Evolutionary conservation across 1,140 invertebrate genomes (phyloP), one percentile per base, ranked within the genome.

Genomic region (Rhizoglyphus robini): DNA sequence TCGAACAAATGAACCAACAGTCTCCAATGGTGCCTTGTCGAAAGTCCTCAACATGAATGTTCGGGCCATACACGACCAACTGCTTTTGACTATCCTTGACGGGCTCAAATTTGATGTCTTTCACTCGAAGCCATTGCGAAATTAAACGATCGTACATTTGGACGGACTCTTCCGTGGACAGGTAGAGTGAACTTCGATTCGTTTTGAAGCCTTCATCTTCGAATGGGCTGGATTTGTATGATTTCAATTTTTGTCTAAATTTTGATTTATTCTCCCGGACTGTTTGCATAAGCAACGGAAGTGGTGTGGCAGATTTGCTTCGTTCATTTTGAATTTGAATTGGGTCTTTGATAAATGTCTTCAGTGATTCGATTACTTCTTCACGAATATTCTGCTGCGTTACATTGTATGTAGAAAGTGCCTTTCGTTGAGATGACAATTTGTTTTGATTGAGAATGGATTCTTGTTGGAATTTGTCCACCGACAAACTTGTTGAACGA

Each of bases 1-100:
- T 5, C 15, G 58, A 30, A 46, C 58, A 29, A 20, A 60, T 29
- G 15, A 60, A 32, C 58, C 58, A 60, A 46, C 58, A 60, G 29
- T 60, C 29, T 27, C 58, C 58, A 11, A 60, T 3, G 11, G 15
- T 60, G 2, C 58, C 58, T 46, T 60, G 58, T 2, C 58, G 58
- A 60, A 60, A 60, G 27, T 60, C 58, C 11, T 13, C 13, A n/a
- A 60, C 58, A 11, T 20, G n/a, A 20, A 46, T n/a, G 13, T 2
- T 34, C 11, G 1, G 27, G 2, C 15, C 58, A 46, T 38, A 27
- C 2, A 60, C 30, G n/a, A 13, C 15, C 36, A 46, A 60, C 2
- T 11, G 3, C 23, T 46, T 29, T 30, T 58, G 2, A 23, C 5
- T 13, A 60, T 3, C 2, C 27, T 30, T 32, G 13, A 5, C n/a